Conservation (phyloP, 2,888 invertebrate species). For the Ophonus ardosiacus region DNA sequence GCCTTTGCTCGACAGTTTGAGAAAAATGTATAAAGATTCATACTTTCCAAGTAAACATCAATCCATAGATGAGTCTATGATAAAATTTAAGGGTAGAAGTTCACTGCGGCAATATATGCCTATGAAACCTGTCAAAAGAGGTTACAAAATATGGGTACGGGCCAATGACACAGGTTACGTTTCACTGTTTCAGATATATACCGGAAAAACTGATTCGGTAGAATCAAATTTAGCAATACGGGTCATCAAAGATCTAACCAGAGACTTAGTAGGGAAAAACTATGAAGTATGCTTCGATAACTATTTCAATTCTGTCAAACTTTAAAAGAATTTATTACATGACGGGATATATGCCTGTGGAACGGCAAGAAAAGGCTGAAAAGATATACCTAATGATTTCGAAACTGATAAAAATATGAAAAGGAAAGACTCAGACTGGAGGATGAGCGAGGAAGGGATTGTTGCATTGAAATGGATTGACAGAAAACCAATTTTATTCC, state of each 20-base stretch:
- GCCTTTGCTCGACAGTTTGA: slow-evolving; percentile 66
- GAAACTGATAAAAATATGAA: slow-evolving; percentile 64
- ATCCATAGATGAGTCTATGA: slow-evolving; percentile 68
- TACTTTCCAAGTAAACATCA: slow-evolving; percentile 63
- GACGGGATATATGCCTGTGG: slow-evolving; percentile 27
- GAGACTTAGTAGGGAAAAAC: slow-evolving; percentile 16
- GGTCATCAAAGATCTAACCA: neutral
- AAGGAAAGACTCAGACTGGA: slow-evolving; percentile 56
- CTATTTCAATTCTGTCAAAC: slow-evolving; percentile 24
- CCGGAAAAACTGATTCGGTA: slow-evolving; percentile 67
- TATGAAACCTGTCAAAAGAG: slow-evolving; percentile 67
- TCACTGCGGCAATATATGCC: slow-evolving; percentile 67
- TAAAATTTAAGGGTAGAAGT: slow-evolving; percentile 68
- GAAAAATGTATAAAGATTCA: slow-evolving; percentile 63
- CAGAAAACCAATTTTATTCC: slow-evolving; percentile 58
- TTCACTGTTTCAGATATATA: slow-evolving; percentile 69
- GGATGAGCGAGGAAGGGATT: slow-evolving; percentile 42
- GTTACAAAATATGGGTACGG: slow-evolving; percentile 68
- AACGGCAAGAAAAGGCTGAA: slow-evolving; percentile 39
- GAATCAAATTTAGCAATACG: neutral
- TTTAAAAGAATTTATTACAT: neutral
- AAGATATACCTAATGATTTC: slow-evolving; percentile 59
- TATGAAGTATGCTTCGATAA: slow-evolving; percentile 9
- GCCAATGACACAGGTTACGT: slow-evolving; percentile 68
- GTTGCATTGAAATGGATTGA: slow-evolving; percentile 64